These are phyloP conservation scores for Epinephelus cyanopodus DNA, from an alignment of 2,113 vertebrate genomes.

Conservation along the genomic window DNA sequence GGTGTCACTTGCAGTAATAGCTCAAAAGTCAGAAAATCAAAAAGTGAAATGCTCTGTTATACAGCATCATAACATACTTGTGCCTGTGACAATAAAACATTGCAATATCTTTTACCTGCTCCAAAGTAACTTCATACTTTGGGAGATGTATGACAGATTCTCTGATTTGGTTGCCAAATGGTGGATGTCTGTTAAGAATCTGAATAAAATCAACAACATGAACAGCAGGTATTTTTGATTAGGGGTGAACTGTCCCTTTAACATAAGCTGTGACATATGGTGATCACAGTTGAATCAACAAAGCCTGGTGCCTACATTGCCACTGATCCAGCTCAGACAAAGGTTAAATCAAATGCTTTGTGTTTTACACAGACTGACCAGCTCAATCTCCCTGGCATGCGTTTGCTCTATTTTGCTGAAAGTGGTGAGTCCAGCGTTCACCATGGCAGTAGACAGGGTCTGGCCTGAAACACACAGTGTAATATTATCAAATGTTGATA, in stretches of 20 bases:
- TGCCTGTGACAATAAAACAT: constrained; percentile 33
- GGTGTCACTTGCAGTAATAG: not conserved
- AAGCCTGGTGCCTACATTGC: not conserved
- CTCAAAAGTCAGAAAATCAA: not conserved
- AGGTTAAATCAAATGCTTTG: not conserved
- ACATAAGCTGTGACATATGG: not conserved
- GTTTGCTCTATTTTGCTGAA: constrained; percentile 96
- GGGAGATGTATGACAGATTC: constrained; percentile 92
- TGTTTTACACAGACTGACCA: constrained; percentile 83
- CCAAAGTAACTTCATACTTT: constrained; percentile 90
- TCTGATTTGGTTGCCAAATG: constrained; percentile 98
- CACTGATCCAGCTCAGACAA: not conserved
- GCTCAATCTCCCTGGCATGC: constrained; percentile 93
- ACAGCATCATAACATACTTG: not conserved
- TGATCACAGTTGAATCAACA: not conserved
- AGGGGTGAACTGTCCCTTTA: too few species aligned
- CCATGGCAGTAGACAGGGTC: constrained; percentile 93
- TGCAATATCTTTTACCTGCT: constrained; percentile 84
- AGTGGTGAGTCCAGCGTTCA: constrained; percentile 94
- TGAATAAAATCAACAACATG: constrained; percentile 73
- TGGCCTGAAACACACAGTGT: constrained; percentile 84
- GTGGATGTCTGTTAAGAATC: constrained; percentile 97
- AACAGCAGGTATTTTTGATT: too few species aligned
- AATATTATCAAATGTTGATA: not conserved
- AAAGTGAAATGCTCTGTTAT: not conserved